Percentiles rank a stretch among this genome's conserved stretches.
These are phyloP conservation scores for Heptranchias perlo DNA, from an alignment of 2,113 vertebrate genomes.

Conservation along the genomic window DNA sequence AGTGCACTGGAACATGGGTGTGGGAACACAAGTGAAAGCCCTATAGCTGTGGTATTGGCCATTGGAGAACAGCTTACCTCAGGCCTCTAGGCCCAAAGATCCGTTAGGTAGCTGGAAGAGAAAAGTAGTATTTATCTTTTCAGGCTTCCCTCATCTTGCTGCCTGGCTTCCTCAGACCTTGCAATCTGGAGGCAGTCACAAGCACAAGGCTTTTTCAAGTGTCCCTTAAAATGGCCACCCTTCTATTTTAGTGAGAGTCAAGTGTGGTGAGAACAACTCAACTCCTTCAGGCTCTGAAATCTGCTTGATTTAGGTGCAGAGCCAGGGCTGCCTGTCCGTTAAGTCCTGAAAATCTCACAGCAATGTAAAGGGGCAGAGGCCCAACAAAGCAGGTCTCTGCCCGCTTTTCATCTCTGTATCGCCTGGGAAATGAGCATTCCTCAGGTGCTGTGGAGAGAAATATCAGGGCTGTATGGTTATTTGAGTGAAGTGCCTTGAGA, in stretches of 20 bases:
- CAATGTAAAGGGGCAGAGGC: neutral
- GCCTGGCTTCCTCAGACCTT: neutral
- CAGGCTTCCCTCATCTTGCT: neutral
- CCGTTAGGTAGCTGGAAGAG: neutral
- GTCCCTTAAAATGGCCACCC: neutral
- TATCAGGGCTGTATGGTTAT: neutral
- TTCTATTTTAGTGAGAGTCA: neutral
- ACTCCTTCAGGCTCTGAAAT: neutral
- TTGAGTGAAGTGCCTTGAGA: neutral
- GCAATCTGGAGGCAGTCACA: neutral
- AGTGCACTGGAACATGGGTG: neutral
- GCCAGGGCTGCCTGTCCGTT: neutral
- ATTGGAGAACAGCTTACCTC: neutral
- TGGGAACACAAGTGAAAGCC: neutral
- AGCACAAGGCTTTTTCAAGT: neutral
- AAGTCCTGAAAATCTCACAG: neutral
- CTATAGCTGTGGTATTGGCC: too few relatives aligned
- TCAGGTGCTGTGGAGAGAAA: neutral
- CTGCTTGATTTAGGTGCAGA: neutral
- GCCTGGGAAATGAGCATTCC: neutral
- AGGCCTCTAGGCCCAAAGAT: neutral
- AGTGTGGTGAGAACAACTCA: neutral
- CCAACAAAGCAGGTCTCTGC: neutral
- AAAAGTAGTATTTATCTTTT: neutral
- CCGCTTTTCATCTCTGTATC: neutral